These are phyloP conservation scores for Ericerus pela DNA, from an alignment of 1,140 invertebrate genomes.

Conservation along the genomic window DNA sequence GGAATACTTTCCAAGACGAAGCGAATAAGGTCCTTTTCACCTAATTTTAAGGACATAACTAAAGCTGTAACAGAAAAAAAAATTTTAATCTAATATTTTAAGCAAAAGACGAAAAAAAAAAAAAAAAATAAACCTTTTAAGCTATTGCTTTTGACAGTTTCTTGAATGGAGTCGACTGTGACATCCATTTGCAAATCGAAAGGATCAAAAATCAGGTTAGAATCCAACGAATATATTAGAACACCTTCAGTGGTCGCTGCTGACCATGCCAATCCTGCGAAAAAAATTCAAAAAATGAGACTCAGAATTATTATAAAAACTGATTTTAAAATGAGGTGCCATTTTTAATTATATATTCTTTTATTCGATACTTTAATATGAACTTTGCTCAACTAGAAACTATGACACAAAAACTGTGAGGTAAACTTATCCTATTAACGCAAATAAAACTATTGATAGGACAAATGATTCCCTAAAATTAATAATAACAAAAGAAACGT, in stretches of 20 bases:
- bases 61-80: constrained; percentile 42
- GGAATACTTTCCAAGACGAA: constrained; percentile 76
- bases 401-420: too few relatives aligned
- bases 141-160: constrained; percentile 49
- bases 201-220: constrained; percentile 64
- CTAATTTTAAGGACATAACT: constrained; percentile 71
- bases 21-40: constrained; percentile 60
- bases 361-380: background rate
- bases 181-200: constrained; percentile 66
- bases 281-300: constrained; percentile 13
- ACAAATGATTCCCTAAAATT: too few relatives aligned
- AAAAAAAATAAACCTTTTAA: constrained; percentile 34
- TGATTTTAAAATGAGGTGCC: background rate
- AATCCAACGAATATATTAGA: constrained; percentile 74
- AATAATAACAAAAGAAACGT: too few relatives aligned
- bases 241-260: constrained; percentile 88
- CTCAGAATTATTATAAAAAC: constrained; percentile 1
- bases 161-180: constrained; percentile 54
- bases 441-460: too few relatives aligned
- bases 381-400: too few relatives aligned
- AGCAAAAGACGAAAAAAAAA: constrained; percentile 6
- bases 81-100: constrained; percentile 11
- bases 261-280: constrained; percentile 66
- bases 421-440: too few relatives aligned
- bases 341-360: too few relatives aligned